A percentile compares a stretch with the other conserved stretches of the same genome.
These are phyloP conservation scores for Drosophila paucipuncta DNA, from an alignment of 2,888 invertebrate species.

Conservation along the genomic window DNA sequence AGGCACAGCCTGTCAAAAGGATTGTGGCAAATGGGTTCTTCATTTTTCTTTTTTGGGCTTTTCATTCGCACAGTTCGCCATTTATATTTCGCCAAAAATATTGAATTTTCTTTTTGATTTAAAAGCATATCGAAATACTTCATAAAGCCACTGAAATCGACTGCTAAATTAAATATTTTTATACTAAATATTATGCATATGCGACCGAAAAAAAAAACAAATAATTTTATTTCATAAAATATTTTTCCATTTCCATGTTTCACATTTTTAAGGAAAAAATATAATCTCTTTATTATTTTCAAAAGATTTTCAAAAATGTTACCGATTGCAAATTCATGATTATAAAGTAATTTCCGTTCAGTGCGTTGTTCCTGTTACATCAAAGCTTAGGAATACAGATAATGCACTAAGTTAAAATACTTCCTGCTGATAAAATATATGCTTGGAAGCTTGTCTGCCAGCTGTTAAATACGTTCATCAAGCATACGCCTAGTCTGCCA, in stretches of 20 bases:
- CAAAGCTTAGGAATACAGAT: not conserved
- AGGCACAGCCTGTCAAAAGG: slow-evolving; percentile 30
- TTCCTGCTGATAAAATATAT: not conserved
- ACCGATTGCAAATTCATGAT: not conserved
- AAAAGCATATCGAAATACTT: slow-evolving; percentile 5
- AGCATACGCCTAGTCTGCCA: slow-evolving; percentile 18
- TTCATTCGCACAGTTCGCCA: slow-evolving; percentile 9
- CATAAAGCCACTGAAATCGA: not conserved
- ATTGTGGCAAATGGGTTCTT: slow-evolving; percentile 24
- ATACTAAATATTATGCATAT: not conserved
- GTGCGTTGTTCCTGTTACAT: not conserved
- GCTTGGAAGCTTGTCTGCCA: slow-evolving; percentile 16
- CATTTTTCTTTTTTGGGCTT: not conserved
- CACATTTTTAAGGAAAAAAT: not conserved
- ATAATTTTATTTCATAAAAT: not conserved
- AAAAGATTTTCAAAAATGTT: not conserved
- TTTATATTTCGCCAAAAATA: slow-evolving; percentile 23
- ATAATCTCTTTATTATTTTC: not conserved
- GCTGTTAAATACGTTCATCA: slow-evolving; percentile 13
- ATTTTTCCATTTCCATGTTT: not conserved
- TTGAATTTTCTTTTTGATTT: slow-evolving; percentile 21
- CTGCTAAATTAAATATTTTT: not conserved
- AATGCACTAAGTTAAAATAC: not conserved
- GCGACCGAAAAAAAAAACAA: not conserved
- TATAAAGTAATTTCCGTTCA: not conserved